Base-by-base conservation (phyloP, 2,888 invertebrate species). In the Heliconius sara region DNA sequence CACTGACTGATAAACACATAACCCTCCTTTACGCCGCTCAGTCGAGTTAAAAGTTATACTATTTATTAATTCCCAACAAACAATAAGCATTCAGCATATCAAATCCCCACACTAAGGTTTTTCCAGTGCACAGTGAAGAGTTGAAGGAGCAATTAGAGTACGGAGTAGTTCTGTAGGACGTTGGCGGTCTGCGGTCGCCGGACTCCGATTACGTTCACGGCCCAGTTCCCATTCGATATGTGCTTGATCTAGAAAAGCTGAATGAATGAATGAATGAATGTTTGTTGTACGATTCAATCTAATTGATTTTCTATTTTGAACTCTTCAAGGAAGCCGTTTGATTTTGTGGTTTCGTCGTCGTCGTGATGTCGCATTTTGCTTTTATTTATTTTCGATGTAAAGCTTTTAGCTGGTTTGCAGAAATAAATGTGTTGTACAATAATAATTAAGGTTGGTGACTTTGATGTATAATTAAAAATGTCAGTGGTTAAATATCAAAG, bases 171-270 rank as follows among this genome's bases (percentile, higher is more conserved):
- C 83, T 84, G 67, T 85, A 87, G 87, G 85, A 87, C 87, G 84
- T 82, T 83, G 87, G 90, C 83, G 91, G 92, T 89, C 83, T 89
- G 90, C 85, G 90, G 92, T 88, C 85, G 82, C 67, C 79, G 84
- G 81, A 80, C 85, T 90, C 87, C 84, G 89, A 89, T 91, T 90
- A 89, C 90, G 84, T 83, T 83, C 81, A 83, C 85, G 85, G 85
- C 81, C 86, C 85, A 85, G 85, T 87, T 87, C 85, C 86, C 88
- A 86, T 87, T 85, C 81, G 79, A 79, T 79, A 71, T 73, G 80
- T 83, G 74, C 68, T 68, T 79, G 74, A 68, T 70, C 78, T 75
- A 73, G 74, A 66, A 74, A 67, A 25, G 74, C 68, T 68, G 27
- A 75, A 75, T 79, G 73, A 74, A 75, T 43, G 43, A 63, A 60